Evolutionary conservation across 1,140 invertebrate genomes (phyloP).

Genomic region (Lordiphosa mommai): DNA sequence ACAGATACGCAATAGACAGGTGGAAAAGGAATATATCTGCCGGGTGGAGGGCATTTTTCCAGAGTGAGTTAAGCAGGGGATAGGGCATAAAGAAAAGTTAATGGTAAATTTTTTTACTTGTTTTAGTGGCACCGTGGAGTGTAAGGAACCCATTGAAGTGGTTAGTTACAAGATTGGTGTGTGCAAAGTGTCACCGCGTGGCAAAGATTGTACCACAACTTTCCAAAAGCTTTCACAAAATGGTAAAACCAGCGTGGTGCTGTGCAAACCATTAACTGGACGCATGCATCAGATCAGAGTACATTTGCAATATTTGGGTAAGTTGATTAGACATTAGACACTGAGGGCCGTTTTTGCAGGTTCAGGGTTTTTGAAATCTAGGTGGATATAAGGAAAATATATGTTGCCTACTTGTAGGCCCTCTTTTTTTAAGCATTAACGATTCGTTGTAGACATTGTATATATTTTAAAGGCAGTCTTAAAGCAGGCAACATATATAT

Average conservation of each 20-base stretch:
- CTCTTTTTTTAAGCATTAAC: too few species aligned
- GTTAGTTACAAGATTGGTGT: constrained; percentile 98
- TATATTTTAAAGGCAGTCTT: too few species aligned
- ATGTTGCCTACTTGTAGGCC: too few species aligned
- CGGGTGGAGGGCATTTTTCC: constrained; percentile 98
- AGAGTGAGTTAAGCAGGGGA: constrained; percentile 84
- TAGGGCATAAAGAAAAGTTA: too few species aligned
- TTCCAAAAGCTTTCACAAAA: constrained; percentile 95
- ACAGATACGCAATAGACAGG: constrained; percentile 94
- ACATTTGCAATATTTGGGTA: constrained; percentile 92
- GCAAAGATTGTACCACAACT: constrained; percentile 94
- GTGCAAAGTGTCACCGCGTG: constrained; percentile 94
- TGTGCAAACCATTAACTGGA: constrained; percentile 96
- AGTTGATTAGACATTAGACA: neutral
- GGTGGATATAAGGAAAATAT: too few species aligned
- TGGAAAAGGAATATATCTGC: constrained; percentile 98
- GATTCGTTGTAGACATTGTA: too few species aligned
- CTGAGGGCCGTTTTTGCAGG: too few species aligned
- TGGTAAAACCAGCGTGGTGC: constrained; percentile 93
- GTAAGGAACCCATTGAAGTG: constrained; percentile 95
- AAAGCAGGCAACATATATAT: too few species aligned
- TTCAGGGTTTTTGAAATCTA: too few species aligned
- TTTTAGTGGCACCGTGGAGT: constrained; percentile 84
- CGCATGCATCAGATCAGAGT: constrained; percentile 99
- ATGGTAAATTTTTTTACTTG: neutral